These are phyloP conservation scores for Bagarius yarrelli DNA, from an alignment of 2,113 vertebrate species.

Conservation along the genomic window DNA sequence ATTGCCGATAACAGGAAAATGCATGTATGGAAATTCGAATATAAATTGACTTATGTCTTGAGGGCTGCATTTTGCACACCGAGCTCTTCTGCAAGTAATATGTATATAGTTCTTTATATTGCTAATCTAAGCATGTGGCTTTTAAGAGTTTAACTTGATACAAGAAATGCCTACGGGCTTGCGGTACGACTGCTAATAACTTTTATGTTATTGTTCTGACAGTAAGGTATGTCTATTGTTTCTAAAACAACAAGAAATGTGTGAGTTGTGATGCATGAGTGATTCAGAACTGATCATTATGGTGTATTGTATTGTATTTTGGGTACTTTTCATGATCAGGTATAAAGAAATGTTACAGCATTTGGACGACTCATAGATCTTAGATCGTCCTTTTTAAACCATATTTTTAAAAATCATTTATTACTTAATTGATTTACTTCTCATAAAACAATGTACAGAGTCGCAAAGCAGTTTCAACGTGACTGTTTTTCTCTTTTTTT, in stretches of 20 bases:
- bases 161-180: conserved; percentile 58
- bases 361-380: too few relatives aligned
- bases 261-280: conserved; percentile 57
- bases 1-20: conserved; percentile 99
- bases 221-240: conserved; percentile 71
- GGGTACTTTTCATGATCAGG: conserved; percentile 7
- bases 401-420: too few relatives aligned
- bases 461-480: conserved; percentile 13
- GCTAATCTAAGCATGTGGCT: conserved; percentile 81
- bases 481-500: conserved; percentile 63
- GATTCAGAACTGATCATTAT: conserved; percentile 70
- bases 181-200: conserved; percentile 69
- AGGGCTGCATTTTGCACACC: conserved; percentile 86
- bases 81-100: conserved; percentile 94
- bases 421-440: not conserved
- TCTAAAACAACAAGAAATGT: conserved; percentile 57
- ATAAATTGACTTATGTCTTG: conserved; percentile 99
- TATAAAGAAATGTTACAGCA: too few relatives aligned
- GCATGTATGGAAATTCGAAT: conserved; percentile 99
- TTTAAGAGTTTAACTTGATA: conserved; percentile 64
- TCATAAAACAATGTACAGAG: not conserved
- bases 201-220: conserved; percentile 74
- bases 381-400: too few relatives aligned
- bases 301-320: conserved; percentile 72
- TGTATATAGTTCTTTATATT: conserved; percentile 84